These are phyloP conservation scores for Ectemnius cavifrons DNA, from an alignment of 2,888 invertebrate species.

Conservation along the genomic window DNA sequence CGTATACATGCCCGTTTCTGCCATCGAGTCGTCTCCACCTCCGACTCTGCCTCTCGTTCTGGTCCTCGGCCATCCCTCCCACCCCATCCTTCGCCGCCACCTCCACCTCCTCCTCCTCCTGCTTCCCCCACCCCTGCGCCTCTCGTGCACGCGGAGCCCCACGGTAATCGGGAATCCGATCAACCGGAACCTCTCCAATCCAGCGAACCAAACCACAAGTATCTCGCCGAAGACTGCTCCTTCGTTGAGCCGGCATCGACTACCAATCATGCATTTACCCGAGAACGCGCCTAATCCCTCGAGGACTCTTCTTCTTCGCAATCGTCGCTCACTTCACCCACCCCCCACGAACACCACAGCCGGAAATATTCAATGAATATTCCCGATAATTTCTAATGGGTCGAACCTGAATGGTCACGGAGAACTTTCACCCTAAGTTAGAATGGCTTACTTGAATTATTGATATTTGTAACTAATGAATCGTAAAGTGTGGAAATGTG, in stretches of 20 bases:
- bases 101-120: neutral
- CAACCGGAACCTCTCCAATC: constrained; percentile 71
- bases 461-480: too few species aligned
- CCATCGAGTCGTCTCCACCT: constrained; percentile 49
- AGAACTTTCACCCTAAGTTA: too few species aligned
- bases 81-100: neutral
- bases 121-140: constrained; percentile 7
- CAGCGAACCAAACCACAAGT: constrained; percentile 70
- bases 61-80: neutral
- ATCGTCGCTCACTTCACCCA: neutral
- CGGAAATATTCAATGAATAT: too few species aligned
- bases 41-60: constrained; percentile 1
- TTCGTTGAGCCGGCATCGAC: constrained; percentile 58
- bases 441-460: too few species aligned
- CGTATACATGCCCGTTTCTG: constrained; percentile 32
- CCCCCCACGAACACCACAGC: too few species aligned
- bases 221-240: constrained; percentile 68
- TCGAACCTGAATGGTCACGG: too few species aligned
- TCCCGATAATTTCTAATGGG: too few species aligned
- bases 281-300: constrained; percentile 70
- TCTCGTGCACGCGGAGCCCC: constrained; percentile 43
- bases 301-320: constrained; percentile 67
- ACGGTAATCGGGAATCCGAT: constrained; percentile 70
- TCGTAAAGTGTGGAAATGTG: too few species aligned
- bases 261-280: constrained; percentile 73